Evolutionary conservation across 2,113 vertebrate genomes (phyloP), one percentile per base, ranked within the genome.

Genomic region (Cinclus cinclus): DNA sequence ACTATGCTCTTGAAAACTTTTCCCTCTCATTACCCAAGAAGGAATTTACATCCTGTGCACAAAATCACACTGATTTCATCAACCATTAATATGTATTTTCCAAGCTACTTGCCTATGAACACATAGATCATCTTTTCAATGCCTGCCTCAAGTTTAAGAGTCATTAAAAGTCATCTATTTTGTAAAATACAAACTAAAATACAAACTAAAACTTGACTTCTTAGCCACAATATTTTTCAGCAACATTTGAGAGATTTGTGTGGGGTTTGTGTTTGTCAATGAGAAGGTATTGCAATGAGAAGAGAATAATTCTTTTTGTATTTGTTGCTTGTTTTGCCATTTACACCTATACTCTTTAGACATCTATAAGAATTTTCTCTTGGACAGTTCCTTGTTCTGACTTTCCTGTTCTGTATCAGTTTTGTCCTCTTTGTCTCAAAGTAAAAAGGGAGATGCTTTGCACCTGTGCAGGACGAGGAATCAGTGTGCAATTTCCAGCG

Each of bases 131-230:
- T 55, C 90, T 90, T 95, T 86, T 74, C 52, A 93, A 44, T 60
- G 56, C 47, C 21, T 88, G 11, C 88, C 31, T 95, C 39, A 52
- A 90, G 49, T 78, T 68, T 78, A 59, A 77, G 50, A 50, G 15
- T 83, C 88, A 74, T 83, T 90, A 75, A 67, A 95, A 92, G 44
- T 89, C 20, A 83, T 86, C 55, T 59, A 35, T 35, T 93, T 88
- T 50, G n/a, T 92, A 92, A 86, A 81, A 75, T 64, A 49, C 78
- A 52, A 92, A 52, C 12, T n/a, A n/a, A n/a, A n/a, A n/a, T n/a
- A n/a, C n/a, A n/a, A n/a, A n/a, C n/a, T 83, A 65, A 92, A 91
- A 22, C 71, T 86, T 9, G 5, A 27, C 27, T 91, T 79, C 22
- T 86, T 79, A 85, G 55, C 35, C 16, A 55, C 0, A 2, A 35